phyloP scores from a whole-genome alignment of 2,888 invertebrate genomes.

The Caenorhabditis macrosperma region DNA sequence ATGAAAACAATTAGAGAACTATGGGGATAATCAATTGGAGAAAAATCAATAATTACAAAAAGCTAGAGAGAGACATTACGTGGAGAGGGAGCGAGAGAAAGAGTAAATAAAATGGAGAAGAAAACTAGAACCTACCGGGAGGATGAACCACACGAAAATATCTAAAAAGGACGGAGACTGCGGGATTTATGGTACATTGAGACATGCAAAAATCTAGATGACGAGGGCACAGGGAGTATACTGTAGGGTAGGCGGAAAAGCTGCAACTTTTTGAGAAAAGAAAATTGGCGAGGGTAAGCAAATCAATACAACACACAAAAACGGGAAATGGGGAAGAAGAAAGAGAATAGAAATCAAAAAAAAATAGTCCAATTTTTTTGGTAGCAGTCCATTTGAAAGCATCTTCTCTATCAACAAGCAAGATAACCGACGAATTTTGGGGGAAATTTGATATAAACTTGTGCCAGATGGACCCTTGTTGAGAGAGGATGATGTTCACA shows the following conservation, averaged over 20 bases:
- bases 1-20: too few species aligned
- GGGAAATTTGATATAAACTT: neutral
- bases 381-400: neutral
- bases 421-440: too few species aligned
- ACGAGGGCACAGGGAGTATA: too few species aligned
- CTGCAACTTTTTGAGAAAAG: too few species aligned
- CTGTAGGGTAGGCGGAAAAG: neutral
- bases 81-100: neutral
- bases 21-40: neutral
- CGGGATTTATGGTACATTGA: slow-evolving; percentile 42
- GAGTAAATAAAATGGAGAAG: neutral
- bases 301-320: slow-evolving; percentile 1
- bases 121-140: neutral
- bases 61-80: neutral
- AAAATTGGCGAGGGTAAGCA: neutral
- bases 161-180: neutral
- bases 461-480: too few species aligned
- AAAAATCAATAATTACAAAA: neutral
- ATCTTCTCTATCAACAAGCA: neutral
- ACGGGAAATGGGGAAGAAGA: too few species aligned
- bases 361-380: too few species aligned
- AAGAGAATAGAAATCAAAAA: too few species aligned
- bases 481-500: too few species aligned
- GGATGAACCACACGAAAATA: neutral
- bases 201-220: slow-evolving; percentile 27